Percentiles rank a stretch among this genome's conserved stretches.
Conservation (phyloP, 2,113 vertebrate genomes). For the Paradisaea rubra region DNA sequence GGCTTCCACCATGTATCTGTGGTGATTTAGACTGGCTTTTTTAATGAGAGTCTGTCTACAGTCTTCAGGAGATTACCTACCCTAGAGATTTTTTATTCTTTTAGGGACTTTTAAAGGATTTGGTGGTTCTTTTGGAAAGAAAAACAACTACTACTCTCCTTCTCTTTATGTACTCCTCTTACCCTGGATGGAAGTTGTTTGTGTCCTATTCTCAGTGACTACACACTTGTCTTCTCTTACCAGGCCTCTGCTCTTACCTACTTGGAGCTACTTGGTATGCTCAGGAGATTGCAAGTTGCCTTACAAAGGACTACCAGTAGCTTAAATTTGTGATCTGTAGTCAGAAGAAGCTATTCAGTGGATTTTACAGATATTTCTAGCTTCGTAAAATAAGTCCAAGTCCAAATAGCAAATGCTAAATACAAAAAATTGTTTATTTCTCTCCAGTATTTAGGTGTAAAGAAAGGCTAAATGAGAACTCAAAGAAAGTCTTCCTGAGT, state of each 20-base stretch:
- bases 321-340: background rate
- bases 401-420: background rate
- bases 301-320: background rate
- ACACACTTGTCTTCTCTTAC: background rate
- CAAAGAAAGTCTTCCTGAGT: background rate
- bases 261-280: background rate
- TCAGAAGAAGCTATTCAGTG: background rate
- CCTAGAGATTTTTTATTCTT: background rate
- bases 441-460: background rate
- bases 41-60: background rate
- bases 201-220: background rate
- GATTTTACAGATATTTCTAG: background rate
- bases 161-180: background rate
- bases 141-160: background rate
- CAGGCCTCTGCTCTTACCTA: background rate
- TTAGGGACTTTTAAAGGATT: background rate
- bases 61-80: background rate
- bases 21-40: background rate
- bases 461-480: background rate
- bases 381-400: background rate
- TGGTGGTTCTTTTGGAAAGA: background rate
- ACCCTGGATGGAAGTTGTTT: background rate
- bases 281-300: background rate
- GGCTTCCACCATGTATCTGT: rapidly evolving
- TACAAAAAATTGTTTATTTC: background rate